Conservation (phyloP, 2,888 invertebrate species). For the Machimus atricapillus region DNA sequence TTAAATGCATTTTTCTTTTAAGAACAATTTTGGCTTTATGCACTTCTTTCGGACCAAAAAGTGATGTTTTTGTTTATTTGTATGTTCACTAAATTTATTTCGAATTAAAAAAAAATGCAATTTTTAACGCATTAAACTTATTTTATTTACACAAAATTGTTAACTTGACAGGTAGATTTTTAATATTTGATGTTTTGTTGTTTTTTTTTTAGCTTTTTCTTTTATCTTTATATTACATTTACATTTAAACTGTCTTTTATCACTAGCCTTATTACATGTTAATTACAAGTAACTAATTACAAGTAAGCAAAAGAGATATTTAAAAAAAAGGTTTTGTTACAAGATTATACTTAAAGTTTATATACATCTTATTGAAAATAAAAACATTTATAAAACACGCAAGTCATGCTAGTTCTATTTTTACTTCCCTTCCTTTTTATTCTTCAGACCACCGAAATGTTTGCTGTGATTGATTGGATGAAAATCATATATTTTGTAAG, state of each 20-base stretch:
- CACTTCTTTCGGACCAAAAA: not conserved
- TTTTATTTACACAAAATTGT: slow-evolving; percentile 40
- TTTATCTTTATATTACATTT: not conserved
- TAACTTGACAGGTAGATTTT: slow-evolving; percentile 12
- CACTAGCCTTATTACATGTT: slow-evolving; percentile 35
- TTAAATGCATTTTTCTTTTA: not conserved
- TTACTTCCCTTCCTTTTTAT: not conserved
- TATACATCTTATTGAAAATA: slow-evolving; percentile 28
- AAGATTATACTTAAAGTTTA: slow-evolving; percentile 35
- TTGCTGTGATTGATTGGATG: too few relatives aligned
- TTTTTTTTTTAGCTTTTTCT: not conserved
- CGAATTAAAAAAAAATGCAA: slow-evolving; percentile 9
- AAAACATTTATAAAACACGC: slow-evolving; percentile 5
- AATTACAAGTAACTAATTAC: slow-evolving; percentile 21
- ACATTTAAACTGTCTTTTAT: slow-evolving; percentile 25
- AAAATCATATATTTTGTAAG: too few relatives aligned
- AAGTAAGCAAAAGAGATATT: slow-evolving; percentile 24
- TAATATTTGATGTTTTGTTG: slow-evolving; percentile 26
- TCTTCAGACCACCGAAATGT: not conserved
- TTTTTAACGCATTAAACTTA: slow-evolving; percentile 27
- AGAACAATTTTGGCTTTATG: not conserved
- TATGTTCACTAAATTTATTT: not conserved
- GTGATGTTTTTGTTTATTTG: not conserved
- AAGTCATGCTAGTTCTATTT: not conserved
- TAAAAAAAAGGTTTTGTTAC: slow-evolving; percentile 24